A percentile compares a stretch with the other conserved stretches of the same genome.
phyloP scores from a whole-genome alignment of 2,888 invertebrate species.

The Autographa pulchrina region DNA sequence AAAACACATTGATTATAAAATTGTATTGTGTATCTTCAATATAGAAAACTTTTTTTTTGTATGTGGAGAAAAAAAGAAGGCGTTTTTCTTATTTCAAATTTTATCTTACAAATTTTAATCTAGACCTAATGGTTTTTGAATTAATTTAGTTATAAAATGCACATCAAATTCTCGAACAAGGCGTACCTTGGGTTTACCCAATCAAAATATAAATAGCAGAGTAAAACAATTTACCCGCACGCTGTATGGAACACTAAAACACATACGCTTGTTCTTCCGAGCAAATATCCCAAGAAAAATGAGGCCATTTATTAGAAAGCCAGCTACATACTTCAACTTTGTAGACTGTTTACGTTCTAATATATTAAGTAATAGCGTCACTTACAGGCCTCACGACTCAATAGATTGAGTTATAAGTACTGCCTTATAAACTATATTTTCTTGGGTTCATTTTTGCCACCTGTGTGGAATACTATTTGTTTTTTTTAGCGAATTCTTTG shows the following conservation, averaged over 20 bases:
- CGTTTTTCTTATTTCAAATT: no score
- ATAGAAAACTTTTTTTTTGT: neutral
- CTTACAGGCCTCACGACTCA: conserved; percentile 30
- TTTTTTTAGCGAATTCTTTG: neutral
- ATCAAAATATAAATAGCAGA: neutral
- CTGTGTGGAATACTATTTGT: conserved; percentile 8
- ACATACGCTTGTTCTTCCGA: neutral
- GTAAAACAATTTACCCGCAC: neutral
- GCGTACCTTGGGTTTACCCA: neutral
- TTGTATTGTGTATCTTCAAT: neutral
- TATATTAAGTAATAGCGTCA: conserved; percentile 39
- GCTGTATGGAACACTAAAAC: neutral
- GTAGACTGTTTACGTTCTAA: conserved; percentile 34
- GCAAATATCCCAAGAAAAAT: conserved; percentile 25
- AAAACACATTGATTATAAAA: neutral
- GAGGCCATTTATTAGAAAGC: conserved; percentile 25
- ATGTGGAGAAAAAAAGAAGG: no score
- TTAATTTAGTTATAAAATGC: no score
- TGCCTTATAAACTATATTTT: conserved; percentile 27
- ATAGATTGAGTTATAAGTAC: conserved; percentile 28
- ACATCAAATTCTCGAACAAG: neutral
- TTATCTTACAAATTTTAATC: no score
- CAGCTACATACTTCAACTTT: conserved; percentile 31
- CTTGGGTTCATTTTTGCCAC: conserved; percentile 25
- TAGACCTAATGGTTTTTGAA: no score